A percentile compares a stretch with the other conserved stretches of the same genome.
These are phyloP conservation scores for Drosophila oshimai DNA, from an alignment of 1,140 invertebrate species.

Conservation along the genomic window DNA sequence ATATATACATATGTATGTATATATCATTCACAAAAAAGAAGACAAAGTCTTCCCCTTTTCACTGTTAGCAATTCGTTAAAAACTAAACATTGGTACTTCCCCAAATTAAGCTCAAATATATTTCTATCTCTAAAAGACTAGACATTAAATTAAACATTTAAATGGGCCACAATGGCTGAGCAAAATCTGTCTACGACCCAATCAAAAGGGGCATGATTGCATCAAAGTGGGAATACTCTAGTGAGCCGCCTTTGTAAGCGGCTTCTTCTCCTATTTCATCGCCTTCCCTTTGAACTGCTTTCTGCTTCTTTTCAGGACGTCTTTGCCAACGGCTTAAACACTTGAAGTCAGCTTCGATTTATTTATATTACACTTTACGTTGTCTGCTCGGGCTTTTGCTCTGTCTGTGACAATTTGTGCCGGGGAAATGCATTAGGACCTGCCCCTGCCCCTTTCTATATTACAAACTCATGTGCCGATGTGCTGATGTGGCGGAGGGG, in stretches of 20 bases:
- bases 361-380: constrained; percentile 77
- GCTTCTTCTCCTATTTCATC: constrained; percentile 53
- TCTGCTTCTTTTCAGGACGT: too few species aligned
- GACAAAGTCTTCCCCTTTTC: too few species aligned
- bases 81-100: background rate
- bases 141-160: constrained; percentile 15
- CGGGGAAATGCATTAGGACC: constrained; percentile 21
- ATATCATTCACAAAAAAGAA: background rate
- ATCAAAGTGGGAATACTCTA: constrained; percentile 23
- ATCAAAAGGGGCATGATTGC: constrained; percentile 15
- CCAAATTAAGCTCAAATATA: background rate
- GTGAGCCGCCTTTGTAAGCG: constrained; percentile 54
- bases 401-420: constrained; percentile 72
- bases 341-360: constrained; percentile 74
- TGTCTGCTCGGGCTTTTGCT: constrained; percentile 33
- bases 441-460: background rate
- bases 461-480: background rate
- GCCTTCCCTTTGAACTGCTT: constrained; percentile 24
- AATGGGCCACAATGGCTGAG: constrained; percentile 10
- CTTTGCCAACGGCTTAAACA: constrained; percentile 71
- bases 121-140: background rate
- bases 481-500: background rate
- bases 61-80: background rate
- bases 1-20: too few species aligned
- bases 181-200: constrained; percentile 24